Base-by-base conservation (phyloP, 2,797 vertebrate species). In the Phataginus tetradactyla region DNA sequence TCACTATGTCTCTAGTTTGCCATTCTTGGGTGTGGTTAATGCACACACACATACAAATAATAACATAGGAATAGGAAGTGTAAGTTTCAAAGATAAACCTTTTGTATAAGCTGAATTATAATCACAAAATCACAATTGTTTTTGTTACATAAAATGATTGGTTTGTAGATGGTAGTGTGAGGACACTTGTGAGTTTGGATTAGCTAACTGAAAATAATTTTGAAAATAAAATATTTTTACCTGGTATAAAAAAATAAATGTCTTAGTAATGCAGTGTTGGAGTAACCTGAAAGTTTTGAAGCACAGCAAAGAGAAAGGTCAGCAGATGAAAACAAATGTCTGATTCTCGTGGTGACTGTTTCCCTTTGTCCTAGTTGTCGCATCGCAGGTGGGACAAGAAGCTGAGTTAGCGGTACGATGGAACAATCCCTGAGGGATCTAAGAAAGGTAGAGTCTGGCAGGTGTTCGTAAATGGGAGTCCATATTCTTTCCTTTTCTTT, bases 221-320 rank as follows among this genome's bases (percentile, higher is more conserved):
- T 42, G 25, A 77, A 92, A 89, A 51, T 57, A 64, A n/a, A 90
- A 77, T 32, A 45, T 57, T 86, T 61, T 86, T 42, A 90, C 42
- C 4, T 75, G 57, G 25, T 86, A 13, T 85, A 85, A 90, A 83
- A 64, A 89, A 87, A 57, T 55, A 68, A 32, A 68, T 32, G 5
- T 88, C 79, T 88, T 85, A 64, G 37, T 79, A 57, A n/a, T 23
- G 8, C 23, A 34, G 5, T 17, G 7, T 84, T 94, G 59, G 32
- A 69, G 12, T 69, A 86, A 86, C 18, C 14, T n/a, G 18, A 75
- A 94, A 34, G 10, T 57, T 93, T 94, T 79, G 64, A 96, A 96
- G 64, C 20, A 71, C 39, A 75, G 59, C 7, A 25, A 80, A 6
- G 87, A 59, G 27, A 81, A 88, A 37, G 34, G 18, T 4, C 8